Evolutionary conservation across 2,888 invertebrate genomes (phyloP).

Genomic region (Charanyca ferruginea): DNA sequence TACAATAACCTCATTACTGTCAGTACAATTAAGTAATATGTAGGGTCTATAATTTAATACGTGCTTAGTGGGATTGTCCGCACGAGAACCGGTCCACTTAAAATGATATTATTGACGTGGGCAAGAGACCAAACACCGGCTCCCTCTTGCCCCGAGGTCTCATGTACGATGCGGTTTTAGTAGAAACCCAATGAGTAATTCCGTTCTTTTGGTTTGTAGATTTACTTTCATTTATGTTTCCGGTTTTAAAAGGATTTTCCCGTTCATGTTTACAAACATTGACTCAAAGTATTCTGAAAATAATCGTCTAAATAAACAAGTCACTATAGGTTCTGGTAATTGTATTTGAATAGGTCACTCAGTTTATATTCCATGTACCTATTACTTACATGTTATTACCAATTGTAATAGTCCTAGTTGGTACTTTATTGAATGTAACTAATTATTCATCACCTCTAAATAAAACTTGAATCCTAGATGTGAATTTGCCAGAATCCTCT

Average conservation of each 20-base stretch:
- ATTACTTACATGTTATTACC: slow-evolving; percentile 23
- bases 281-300: slow-evolving; percentile 2
- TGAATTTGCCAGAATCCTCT: slow-evolving; percentile 26
- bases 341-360: slow-evolving; percentile 25
- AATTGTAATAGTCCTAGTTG: slow-evolving; percentile 19
- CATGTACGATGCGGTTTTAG: slow-evolving; percentile 67
- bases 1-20: slow-evolving; percentile 50
- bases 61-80: slow-evolving; percentile 74
- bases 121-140: slow-evolving; percentile 66
- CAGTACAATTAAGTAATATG: slow-evolving; percentile 61
- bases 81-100: slow-evolving; percentile 85
- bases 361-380: slow-evolving; percentile 18
- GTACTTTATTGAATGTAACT: slow-evolving; percentile 20
- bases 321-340: slow-evolving; percentile 23
- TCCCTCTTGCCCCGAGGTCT: slow-evolving; percentile 46
- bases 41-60: slow-evolving; percentile 73
- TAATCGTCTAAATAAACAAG: slow-evolving; percentile 11
- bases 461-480: not conserved
- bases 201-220: slow-evolving; percentile 41
- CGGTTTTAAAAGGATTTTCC: slow-evolving; percentile 40
- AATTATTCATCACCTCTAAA: slow-evolving; percentile 13
- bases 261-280: slow-evolving; percentile 35
- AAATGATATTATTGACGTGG: slow-evolving; percentile 85
- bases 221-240: slow-evolving; percentile 62
- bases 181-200: slow-evolving; percentile 67